Conservation (phyloP, 1,140 invertebrate species). For the Lethocerus indicus region DNA sequence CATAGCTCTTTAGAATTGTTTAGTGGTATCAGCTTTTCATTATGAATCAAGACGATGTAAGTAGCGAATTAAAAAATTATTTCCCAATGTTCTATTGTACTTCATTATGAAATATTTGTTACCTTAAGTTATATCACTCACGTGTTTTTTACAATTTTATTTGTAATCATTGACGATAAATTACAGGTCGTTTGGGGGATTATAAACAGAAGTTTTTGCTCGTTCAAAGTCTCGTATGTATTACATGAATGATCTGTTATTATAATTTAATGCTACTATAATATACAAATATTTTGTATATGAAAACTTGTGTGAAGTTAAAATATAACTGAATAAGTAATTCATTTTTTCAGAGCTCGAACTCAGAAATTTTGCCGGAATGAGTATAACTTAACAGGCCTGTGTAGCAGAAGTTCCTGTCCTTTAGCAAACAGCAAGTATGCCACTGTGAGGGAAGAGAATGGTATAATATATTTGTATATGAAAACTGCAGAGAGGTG, state of each 20-base stretch:
- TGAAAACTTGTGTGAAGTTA: too few species aligned
- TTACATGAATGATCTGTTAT: constrained; percentile 2
- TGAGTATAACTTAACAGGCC: constrained; percentile 95
- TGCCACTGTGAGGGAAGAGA: constrained; percentile 95
- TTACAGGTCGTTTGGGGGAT: constrained; percentile 89
- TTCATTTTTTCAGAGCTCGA: constrained; percentile 50
- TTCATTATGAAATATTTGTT: neutral
- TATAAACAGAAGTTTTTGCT: constrained; percentile 89
- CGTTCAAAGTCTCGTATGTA: constrained; percentile 86
- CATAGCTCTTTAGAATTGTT: neutral
- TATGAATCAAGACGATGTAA: constrained; percentile 15
- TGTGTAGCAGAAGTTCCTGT: constrained; percentile 85
- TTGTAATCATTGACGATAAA: too few species aligned
- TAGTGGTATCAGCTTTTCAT: neutral
- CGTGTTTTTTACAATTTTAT: constrained; percentile 21
- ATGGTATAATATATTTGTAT: constrained; percentile 90
- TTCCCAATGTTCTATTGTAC: neutral
- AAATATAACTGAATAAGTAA: neutral
- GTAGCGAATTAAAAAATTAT: neutral
- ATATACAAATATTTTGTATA: constrained; percentile 7
- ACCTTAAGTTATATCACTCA: neutral
- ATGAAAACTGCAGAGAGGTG: constrained; percentile 93
- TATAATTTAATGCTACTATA: constrained; percentile 4
- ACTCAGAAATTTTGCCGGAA: constrained; percentile 92
- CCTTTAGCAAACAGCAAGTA: constrained; percentile 98